phyloP scores from a whole-genome alignment of 2,113 vertebrate species.

The Stictonetta naevosa region DNA sequence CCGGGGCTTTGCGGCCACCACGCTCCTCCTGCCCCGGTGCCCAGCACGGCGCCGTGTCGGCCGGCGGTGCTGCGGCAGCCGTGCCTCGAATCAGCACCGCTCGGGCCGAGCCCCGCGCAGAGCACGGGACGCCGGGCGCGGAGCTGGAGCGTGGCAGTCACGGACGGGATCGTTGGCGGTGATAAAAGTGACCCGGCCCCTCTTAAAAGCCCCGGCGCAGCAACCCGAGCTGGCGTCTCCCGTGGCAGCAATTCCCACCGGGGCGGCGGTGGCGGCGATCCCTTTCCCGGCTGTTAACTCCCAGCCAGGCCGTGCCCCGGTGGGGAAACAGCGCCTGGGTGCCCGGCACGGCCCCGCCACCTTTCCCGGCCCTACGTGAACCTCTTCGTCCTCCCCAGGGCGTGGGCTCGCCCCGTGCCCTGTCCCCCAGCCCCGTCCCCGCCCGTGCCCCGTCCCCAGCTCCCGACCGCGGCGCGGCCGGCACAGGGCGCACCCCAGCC shows the following conservation, averaged over 20 bases:
- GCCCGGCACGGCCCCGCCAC: background rate
- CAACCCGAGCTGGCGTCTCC: background rate
- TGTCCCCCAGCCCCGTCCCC: background rate
- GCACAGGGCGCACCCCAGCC: background rate
- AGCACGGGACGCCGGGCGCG: background rate
- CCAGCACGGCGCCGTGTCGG: accelerated
- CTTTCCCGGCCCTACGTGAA: background rate
- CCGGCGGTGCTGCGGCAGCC: accelerated
- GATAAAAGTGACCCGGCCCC: slow-evolving; percentile 50
- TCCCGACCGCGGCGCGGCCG: accelerated
- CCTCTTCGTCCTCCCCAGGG: background rate
- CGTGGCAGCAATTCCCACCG: background rate
- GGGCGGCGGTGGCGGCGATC: accelerated
- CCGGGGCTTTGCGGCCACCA: no score
- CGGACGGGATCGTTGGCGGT: slow-evolving; percentile 38
- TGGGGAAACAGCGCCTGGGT: background rate
- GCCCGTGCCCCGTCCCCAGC: background rate
- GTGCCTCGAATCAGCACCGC: accelerated
- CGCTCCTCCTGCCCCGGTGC: background rate
- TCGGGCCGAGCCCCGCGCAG: background rate
- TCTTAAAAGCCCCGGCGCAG: slow-evolving; percentile 16
- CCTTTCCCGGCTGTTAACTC: background rate
- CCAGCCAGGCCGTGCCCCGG: background rate
- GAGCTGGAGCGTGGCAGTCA: slow-evolving; percentile 42
- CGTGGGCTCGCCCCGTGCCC: background rate